A percentile compares a stretch with the other conserved stretches of the same genome.
phyloP scores from a whole-genome alignment of 2,797 vertebrate species.

The Chrysocyon brachyurus region DNA sequence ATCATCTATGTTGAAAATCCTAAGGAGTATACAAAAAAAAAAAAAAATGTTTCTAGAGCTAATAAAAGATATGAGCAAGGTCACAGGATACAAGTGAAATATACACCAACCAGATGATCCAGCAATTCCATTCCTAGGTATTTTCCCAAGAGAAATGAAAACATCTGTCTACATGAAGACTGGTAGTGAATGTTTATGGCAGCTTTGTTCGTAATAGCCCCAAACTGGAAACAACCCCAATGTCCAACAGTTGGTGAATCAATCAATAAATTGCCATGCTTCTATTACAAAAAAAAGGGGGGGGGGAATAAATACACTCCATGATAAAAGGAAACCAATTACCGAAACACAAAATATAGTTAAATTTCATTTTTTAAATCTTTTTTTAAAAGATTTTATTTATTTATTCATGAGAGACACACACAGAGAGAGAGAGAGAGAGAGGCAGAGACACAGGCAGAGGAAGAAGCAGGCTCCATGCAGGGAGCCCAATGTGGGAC shows the following conservation, averaged over 20 bases:
- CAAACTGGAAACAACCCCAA: not conserved
- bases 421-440: too few species aligned
- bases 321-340: not conserved
- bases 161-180: not conserved
- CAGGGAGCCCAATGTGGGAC: too few species aligned
- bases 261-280: not conserved
- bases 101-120: not conserved
- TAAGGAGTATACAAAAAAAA: not conserved
- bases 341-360: not conserved
- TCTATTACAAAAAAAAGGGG: not conserved
- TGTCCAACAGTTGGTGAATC: not conserved
- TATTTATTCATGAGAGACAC: too few species aligned
- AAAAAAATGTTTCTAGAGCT: not conserved
- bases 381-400: too few species aligned
- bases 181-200: not conserved
- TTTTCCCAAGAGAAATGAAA: not conserved
- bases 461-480: too few species aligned
- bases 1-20: not conserved
- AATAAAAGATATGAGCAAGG: not conserved
- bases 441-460: too few species aligned
- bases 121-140: not conserved
- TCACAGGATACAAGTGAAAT: not conserved
- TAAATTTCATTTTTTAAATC: too few species aligned
- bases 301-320: not conserved
- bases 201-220: not conserved